These are phyloP conservation scores for Sericinus montela DNA, from an alignment of 2,888 invertebrate species.

Conservation along the genomic window DNA sequence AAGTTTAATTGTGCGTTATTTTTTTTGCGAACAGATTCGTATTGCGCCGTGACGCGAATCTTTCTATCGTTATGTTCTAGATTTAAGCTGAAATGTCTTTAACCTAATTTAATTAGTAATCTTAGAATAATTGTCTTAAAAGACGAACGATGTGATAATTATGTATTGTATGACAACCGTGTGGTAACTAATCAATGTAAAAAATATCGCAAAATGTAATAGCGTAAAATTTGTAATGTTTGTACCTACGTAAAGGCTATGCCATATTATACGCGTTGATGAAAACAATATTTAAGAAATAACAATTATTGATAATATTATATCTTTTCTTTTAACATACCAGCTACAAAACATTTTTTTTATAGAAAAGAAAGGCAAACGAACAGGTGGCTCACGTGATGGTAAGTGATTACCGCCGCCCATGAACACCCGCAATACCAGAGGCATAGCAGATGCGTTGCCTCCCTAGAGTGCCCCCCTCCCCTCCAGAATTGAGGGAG, in stretches of 20 bases:
- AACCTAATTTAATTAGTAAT: neutral
- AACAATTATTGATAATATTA: neutral
- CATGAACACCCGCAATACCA: too few relatives aligned
- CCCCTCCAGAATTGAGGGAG: too few relatives aligned
- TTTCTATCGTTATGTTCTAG: neutral
- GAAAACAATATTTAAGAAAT: neutral
- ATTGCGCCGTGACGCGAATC: neutral
- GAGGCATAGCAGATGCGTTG: too few relatives aligned
- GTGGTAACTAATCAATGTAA: neutral
- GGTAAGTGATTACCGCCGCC: too few relatives aligned
- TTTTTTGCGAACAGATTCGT: neutral
- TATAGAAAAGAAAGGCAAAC: too few relatives aligned
- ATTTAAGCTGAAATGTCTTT: neutral
- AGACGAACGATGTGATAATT: conserved; percentile 11
- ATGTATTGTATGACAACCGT: neutral
- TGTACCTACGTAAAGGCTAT: conserved; percentile 10
- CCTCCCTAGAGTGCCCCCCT: too few relatives aligned
- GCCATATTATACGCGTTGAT: neutral
- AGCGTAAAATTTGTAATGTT: conserved; percentile 5
- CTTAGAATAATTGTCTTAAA: neutral
- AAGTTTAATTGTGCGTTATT: neutral
- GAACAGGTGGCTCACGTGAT: too few relatives aligned
- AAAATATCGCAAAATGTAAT: neutral
- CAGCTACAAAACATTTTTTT: too few relatives aligned
- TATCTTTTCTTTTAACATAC: too few relatives aligned